Conservation (phyloP, 2,113 vertebrate genomes). For the Elephantulus edwardii region DNA sequence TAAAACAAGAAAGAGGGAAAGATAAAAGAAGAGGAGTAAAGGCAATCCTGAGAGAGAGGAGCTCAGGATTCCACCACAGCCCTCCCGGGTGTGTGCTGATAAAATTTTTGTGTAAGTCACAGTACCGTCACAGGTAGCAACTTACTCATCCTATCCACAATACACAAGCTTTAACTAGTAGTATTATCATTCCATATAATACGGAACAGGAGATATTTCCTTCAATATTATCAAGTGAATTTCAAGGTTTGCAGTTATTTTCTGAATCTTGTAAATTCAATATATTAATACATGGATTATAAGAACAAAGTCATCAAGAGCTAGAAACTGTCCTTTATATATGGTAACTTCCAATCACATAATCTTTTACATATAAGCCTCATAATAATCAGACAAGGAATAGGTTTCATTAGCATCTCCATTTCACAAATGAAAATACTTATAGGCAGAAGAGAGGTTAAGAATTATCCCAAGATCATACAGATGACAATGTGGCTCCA, state of each 20-base stretch:
- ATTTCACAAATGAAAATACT: conserved; percentile 17
- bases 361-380: conserved; percentile 26
- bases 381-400: not conserved
- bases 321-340: not conserved
- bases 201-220: not conserved
- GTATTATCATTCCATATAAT: not conserved
- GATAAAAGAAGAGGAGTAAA: not conserved
- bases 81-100: not conserved
- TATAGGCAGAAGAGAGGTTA: conserved; percentile 1
- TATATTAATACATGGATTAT: no score
- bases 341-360: no score
- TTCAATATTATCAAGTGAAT: not conserved
- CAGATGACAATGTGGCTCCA: not conserved
- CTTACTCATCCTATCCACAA: not conserved
- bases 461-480: not conserved
- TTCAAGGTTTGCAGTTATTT: conserved; percentile 31
- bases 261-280: not conserved
- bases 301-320: not conserved
- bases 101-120: not conserved
- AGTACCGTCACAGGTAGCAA: not conserved
- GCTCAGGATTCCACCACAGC: not conserved
- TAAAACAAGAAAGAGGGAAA: not conserved
- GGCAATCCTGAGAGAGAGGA: conserved; percentile 25
- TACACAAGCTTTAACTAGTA: not conserved
- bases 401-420: not conserved